Conservation (phyloP, 2,888 invertebrate genomes). For the Heterodera filipjevi region DNA sequence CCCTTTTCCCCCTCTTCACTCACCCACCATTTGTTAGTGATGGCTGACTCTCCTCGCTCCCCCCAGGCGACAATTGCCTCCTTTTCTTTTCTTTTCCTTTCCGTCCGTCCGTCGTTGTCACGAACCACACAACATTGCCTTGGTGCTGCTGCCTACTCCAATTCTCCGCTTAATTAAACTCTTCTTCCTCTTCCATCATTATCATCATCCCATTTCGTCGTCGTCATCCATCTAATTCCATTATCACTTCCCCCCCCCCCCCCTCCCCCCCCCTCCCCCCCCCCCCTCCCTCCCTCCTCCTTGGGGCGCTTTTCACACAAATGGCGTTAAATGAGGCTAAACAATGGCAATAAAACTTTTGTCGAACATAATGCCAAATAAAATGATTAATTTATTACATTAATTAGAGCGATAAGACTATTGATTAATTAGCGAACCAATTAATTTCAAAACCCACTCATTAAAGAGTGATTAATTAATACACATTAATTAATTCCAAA, state of each 20-base stretch:
- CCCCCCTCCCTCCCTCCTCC: too few relatives aligned
- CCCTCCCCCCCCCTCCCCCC: not conserved
- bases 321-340: not conserved
- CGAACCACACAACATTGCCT: slow-evolving; percentile 15
- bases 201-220: not conserved
- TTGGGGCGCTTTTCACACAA: not conserved
- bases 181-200: not conserved
- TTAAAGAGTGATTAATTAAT: too few relatives aligned
- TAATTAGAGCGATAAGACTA: too few relatives aligned
- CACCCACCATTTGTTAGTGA: not conserved
- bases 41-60: slow-evolving; percentile 3
- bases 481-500: not conserved
- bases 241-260: not conserved
- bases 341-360: too few relatives aligned
- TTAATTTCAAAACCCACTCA: not conserved
- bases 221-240: slow-evolving; percentile 9
- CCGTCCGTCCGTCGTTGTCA: slow-evolving; percentile 4
- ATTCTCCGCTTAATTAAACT: slow-evolving; percentile 18
- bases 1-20: not conserved
- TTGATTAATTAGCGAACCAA: too few relatives aligned
- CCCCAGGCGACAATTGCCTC: slow-evolving; percentile 19
- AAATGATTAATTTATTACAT: not conserved
- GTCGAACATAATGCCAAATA: not conserved
- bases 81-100: not conserved
- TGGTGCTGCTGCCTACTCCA: not conserved